phyloP scores from a whole-genome alignment of 2,888 invertebrate species.

The Pterostichus madidus region DNA sequence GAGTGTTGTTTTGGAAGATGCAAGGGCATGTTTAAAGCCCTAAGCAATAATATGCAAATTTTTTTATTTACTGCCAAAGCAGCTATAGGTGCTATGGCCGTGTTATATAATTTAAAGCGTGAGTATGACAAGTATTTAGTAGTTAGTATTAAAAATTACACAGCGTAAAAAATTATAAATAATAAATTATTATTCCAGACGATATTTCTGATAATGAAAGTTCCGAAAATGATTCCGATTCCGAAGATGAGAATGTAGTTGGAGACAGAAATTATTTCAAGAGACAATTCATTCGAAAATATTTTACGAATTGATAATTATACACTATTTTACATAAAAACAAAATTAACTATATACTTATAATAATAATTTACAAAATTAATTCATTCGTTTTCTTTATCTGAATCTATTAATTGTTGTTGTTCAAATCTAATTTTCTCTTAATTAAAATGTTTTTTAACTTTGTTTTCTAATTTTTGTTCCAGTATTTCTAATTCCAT shows the following conservation, averaged over 20 bases:
- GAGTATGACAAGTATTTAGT: neutral
- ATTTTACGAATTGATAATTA: no score
- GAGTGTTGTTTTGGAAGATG: conserved; percentile 29
- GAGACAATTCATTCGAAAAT: no score
- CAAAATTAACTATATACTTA: no score
- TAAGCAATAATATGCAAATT: neutral
- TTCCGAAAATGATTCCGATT: neutral
- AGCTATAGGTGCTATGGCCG: conserved; percentile 3
- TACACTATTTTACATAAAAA: no score
- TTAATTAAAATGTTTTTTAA: no score
- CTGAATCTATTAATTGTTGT: no score
- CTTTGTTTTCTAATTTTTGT: neutral
- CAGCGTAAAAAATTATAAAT: neutral
- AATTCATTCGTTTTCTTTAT: no score
- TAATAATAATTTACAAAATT: no score
- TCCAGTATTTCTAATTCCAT: neutral
- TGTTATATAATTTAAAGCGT: conserved; percentile 5
- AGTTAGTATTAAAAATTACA: neutral
- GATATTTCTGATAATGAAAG: neutral
- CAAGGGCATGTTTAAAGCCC: conserved; percentile 8
- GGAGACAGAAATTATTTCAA: neutral
- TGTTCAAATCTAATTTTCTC: no score
- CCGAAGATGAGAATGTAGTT: neutral
- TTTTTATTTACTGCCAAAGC: conserved; percentile 17
- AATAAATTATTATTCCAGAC: no score